A percentile compares a stretch with the other conserved stretches of the same genome.
Conservation (phyloP, 30 jellyfish, hydroid and myxozoan species). For the Rhopilema esculentum region DNA sequence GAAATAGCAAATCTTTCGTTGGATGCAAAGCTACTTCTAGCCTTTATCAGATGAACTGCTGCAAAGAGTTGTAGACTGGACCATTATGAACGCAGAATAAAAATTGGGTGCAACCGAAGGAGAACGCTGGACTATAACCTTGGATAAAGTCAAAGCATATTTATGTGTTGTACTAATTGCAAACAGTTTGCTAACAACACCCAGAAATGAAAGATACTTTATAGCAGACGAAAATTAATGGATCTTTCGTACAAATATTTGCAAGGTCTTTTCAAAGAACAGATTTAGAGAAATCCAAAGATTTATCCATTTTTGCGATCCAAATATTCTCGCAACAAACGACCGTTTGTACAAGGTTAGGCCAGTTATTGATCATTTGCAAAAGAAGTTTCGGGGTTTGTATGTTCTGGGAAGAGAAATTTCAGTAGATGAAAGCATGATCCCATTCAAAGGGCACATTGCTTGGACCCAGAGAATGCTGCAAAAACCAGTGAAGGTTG, state of each 20-base stretch:
- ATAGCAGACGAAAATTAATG: not conserved
- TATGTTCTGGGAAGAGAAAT: constrained; percentile 39
- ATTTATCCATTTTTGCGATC: constrained; percentile 47
- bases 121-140: constrained; percentile 40
- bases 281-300: constrained; percentile 63
- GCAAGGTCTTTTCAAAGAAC: constrained; percentile 11
- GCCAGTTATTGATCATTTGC: constrained; percentile 81
- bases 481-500: constrained; percentile 71
- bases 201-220: constrained; percentile 27
- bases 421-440: constrained; percentile 75
- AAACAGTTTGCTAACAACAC: constrained; percentile 27
- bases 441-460: constrained; percentile 80
- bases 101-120: no score
- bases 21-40: no score
- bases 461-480: constrained; percentile 67
- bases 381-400: constrained; percentile 40
- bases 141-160: constrained; percentile 32
- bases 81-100: no score
- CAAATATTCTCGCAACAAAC: constrained; percentile 28
- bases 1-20: no score
- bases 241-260: constrained; percentile 17
- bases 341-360: constrained; percentile 53
- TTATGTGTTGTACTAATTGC: constrained; percentile 42
- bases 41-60: no score
- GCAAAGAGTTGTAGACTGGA: no score